Conservation (phyloP, 1,140 invertebrate genomes). For the Bombus cullumanus region DNA sequence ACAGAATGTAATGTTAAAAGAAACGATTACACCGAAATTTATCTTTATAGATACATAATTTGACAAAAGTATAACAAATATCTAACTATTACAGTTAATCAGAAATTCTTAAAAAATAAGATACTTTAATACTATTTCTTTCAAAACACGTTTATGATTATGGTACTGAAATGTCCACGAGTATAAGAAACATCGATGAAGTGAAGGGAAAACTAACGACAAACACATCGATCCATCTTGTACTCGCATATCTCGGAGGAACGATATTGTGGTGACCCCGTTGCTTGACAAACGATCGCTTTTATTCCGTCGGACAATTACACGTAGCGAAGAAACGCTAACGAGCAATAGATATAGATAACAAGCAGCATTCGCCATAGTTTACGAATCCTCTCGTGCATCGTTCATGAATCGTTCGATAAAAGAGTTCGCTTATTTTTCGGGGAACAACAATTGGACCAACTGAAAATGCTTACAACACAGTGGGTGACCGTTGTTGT, state of each 20-base stretch:
- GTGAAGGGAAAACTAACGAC: background rate
- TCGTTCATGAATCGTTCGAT: slow-evolving; percentile 1
- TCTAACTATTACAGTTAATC: too few relatives aligned
- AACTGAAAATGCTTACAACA: slow-evolving; percentile 5
- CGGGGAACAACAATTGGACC: background rate
- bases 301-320: background rate
- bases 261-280: slow-evolving; percentile 21
- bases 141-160: too few relatives aligned
- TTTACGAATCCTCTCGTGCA: background rate
- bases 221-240: background rate
- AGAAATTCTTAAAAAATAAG: too few relatives aligned
- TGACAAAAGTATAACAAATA: too few relatives aligned
- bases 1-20: too few relatives aligned
- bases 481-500: background rate
- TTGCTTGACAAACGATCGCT: slow-evolving; percentile 33
- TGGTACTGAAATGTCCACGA: too few relatives aligned
- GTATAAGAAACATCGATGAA: too few relatives aligned
- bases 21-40: too few relatives aligned
- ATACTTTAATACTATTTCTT: too few relatives aligned
- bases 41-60: too few relatives aligned
- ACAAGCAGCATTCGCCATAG: slow-evolving; percentile 35
- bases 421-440: slow-evolving; percentile 1
- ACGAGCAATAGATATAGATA: slow-evolving; percentile 46
- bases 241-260: slow-evolving; percentile 4
- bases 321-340: slow-evolving; percentile 29